Evolutionary conservation across 2,797 vertebrate genomes (phyloP).

Genomic region (Coreius guichenoti): DNA sequence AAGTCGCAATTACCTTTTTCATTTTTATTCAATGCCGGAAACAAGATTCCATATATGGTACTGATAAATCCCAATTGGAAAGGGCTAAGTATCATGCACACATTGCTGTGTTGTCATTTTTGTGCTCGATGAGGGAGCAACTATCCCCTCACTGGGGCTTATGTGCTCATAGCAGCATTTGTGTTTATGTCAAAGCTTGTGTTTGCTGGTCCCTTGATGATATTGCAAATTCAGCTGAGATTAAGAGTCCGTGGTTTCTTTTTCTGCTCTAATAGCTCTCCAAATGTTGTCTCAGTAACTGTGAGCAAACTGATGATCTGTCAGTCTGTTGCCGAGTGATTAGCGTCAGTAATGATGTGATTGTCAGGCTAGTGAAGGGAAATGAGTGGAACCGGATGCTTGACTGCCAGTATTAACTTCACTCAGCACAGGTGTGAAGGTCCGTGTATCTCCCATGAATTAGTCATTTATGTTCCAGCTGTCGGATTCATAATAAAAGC

Average conservation of each 20-base stretch:
- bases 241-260: constrained; percentile 1
- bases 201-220: constrained; percentile 59
- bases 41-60: not conserved
- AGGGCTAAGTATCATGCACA: not conserved
- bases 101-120: constrained; percentile 27
- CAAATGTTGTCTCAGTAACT: constrained; percentile 44
- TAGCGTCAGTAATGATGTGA: constrained; percentile 48
- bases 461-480: constrained; percentile 19
- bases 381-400: constrained; percentile 44
- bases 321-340: constrained; percentile 39
- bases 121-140: constrained; percentile 22
- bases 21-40: not conserved
- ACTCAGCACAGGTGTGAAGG: constrained; percentile 35
- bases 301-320: constrained; percentile 33
- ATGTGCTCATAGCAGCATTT: constrained; percentile 52
- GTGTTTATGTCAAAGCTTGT: constrained; percentile 63
- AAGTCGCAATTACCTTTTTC: not conserved
- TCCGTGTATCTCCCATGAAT: constrained; percentile 15
- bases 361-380: constrained; percentile 45
- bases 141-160: constrained; percentile 33
- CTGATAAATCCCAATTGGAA: not conserved
- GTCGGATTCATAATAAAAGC: constrained; percentile 23
- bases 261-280: constrained; percentile 39
- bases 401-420: constrained; percentile 48
- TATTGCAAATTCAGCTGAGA: constrained; percentile 12